Percentiles rank a stretch among this genome's conserved stretches.
Evolutionary conservation across 2,888 invertebrate genomes (phyloP).

Genomic region (Atethmia centrago): DNA sequence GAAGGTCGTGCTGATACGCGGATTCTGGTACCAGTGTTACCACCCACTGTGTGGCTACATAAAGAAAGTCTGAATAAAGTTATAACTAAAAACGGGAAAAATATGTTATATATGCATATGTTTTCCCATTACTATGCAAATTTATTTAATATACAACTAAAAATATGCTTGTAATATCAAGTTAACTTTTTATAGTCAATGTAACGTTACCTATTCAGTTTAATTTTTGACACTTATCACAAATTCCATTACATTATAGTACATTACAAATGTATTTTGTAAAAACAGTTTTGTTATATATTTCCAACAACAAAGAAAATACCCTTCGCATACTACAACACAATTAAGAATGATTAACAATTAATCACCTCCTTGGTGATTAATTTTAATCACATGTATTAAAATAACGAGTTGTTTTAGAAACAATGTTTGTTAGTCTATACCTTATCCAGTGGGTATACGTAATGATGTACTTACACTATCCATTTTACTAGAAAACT

Average conservation of each 20-base stretch:
- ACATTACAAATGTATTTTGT: background rate
- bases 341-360: conserved; percentile 35
- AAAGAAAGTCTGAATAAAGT: conserved; percentile 41
- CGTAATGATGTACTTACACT: conserved; percentile 47
- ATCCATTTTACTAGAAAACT: conserved; percentile 64
- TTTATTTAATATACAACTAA: conserved; percentile 6
- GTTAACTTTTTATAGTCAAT: conserved; percentile 6
- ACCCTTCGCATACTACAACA: conserved; percentile 6
- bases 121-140: conserved; percentile 2
- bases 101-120: background rate
- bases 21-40: conserved; percentile 65
- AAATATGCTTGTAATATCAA: conserved; percentile 3
- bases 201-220: conserved; percentile 27
- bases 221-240: conserved; percentile 16
- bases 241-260: conserved; percentile 24
- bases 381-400: conserved; percentile 27
- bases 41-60: conserved; percentile 30
- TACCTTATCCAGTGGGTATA: conserved; percentile 20
- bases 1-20: conserved; percentile 85
- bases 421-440: background rate
- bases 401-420: conserved; percentile 26
- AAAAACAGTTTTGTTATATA: conserved; percentile 24
- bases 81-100: background rate
- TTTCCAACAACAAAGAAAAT: conserved; percentile 8
- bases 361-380: no score